Base-by-base conservation (phyloP, 2,888 invertebrate species). In the Microdon myrmicae region DNA sequence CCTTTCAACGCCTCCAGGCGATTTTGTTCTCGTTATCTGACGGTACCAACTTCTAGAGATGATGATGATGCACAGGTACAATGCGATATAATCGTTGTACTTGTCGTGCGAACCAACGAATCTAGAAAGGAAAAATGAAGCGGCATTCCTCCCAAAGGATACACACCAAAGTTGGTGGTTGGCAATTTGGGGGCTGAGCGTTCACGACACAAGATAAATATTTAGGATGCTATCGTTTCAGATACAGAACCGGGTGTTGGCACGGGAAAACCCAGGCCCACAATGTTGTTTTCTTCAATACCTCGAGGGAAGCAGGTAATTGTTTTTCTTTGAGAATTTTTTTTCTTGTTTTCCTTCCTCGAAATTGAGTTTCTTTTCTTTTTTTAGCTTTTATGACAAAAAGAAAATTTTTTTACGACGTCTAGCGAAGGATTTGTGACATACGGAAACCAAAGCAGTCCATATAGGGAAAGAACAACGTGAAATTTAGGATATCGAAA, bases 1-100 rank as follows among this genome's bases (percentile, higher is more conserved):
- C 69, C 67, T 70, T 73, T 69, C 74, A 75, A 75, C 73, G 71
- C 71, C 70, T 73, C 71, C 73, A 68, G 74, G 75, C 74, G 71
- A 70, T 72, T 73, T 72, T 69, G 69, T 68, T 72, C 41, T 56
- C 39, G 51, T 58, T 66, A 64, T 68, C 51, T 56, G 49, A 41
- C 51, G 48, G 56, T 41, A 58, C 64, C 56, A 45, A 51, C 51
- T 51, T 45, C 45, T 51, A 56, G 37, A 54, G 35, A 44, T 47
- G 43, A 43, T 23, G 34, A 54, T 37, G 29, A 17, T 35, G 31
- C 8, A 38, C 54, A 44, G 43, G 53, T 48, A 53, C n/a, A 23
- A 19, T 23, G 17, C 28, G 23, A 31, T 19, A 45, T 47, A 26
- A 16, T 19, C 23, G 17, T 45, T 23, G 31, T 54, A 45, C 41